Base-by-base conservation (phyloP, 2,888 invertebrate genomes). In the Acanthosepion pharaonis region DNA sequence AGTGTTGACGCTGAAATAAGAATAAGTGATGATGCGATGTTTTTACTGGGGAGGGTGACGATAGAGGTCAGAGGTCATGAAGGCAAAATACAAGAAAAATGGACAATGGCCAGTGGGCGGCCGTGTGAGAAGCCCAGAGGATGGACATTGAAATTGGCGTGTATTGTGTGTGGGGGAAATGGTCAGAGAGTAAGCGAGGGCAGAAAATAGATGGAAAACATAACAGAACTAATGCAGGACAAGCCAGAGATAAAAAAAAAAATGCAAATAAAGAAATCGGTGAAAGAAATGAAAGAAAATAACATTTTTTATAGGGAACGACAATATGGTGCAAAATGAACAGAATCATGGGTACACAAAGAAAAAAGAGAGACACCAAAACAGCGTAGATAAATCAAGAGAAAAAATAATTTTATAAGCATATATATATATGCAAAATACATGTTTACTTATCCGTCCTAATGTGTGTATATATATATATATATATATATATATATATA, bases 101-200 rank as follows among this genome's bases (percentile, higher is more conserved):
- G 78, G 78, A n/a, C 78, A 78, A 78, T 78, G 78, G 78, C 78
- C 78, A 78, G 78, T 78, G 78, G 78, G 78, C n/a, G 78, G 78
- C 78, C 78, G 78, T 78, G 78, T 78, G n/a, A 78, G 78, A 78
- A 78, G 78, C n/a, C 78, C 78, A 78, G 78, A 78, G 78, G 78
- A 78, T 78, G 78, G n/a, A 78, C 78, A 78, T 78, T 78, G 78
- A 33, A 78, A n/a, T 78, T 78, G 78, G 78, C 78, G n/a, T 78
- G 78, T 33, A 78, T 78, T 78, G 78, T n/a, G 78, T n/a, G n/a
- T 33, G n/a, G 78, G 78, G n/a, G 11, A n/a, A 78, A 33, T 11
- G n/a, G 78, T n/a, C 78, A 78, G 78, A 78, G 78, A 78, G 11
- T n/a, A 33, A n/a, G n/a, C 18, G 5, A n/a, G 78, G 78, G 78